Conservation (phyloP, 2,888 invertebrate genomes). For the Nasonovia ribisnigri region DNA sequence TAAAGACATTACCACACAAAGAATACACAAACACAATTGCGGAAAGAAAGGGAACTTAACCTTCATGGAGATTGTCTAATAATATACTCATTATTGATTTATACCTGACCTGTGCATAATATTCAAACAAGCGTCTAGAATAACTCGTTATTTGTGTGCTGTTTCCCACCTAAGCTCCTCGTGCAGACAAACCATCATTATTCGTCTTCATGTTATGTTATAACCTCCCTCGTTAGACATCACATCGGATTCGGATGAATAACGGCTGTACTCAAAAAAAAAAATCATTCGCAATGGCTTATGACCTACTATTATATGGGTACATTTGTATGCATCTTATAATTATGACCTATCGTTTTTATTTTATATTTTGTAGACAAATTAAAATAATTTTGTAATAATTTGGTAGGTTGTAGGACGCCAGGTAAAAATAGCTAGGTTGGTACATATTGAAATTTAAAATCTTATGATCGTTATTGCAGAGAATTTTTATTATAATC, state of each 20-base stretch:
- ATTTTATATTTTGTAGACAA: background rate
- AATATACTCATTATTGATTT: conserved; percentile 54
- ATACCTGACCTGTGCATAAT: conserved; percentile 22
- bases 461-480: background rate
- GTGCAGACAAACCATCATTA: background rate
- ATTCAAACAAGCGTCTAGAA: conserved; percentile 11
- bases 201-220: conserved; percentile 6
- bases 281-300: background rate
- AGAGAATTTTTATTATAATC: background rate
- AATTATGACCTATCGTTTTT: background rate
- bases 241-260: conserved; percentile 3
- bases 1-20: conserved; percentile 43
- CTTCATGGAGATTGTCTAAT: conserved; percentile 56
- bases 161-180: conserved; percentile 8
- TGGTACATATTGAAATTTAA: background rate
- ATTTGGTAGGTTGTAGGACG: background rate
- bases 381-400: background rate
- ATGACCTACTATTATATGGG: conserved; percentile 15
- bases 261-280: conserved; percentile 12
- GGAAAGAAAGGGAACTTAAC: conserved; percentile 53
- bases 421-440: background rate
- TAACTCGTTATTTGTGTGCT: conserved; percentile 36
- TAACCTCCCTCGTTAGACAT: background rate
- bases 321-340: background rate
- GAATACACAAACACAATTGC: background rate